Evolutionary conservation across 2,797 vertebrate species (phyloP).

Genomic region (Neosilurus mollespiculum): DNA sequence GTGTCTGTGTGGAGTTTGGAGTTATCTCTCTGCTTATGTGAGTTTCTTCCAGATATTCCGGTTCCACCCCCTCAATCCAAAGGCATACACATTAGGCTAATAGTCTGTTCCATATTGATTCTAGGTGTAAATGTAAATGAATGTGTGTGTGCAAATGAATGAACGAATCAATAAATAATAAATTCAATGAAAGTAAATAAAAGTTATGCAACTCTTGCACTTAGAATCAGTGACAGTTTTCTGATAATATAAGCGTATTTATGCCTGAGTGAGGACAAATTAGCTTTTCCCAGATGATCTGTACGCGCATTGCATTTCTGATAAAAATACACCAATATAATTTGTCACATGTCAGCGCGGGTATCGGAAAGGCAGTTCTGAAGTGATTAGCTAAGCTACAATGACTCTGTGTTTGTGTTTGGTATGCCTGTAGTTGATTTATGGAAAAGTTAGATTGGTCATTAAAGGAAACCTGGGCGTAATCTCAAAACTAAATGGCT

Average conservation of each 20-base stretch:
- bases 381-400: constrained; percentile 4
- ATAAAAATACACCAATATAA: constrained; percentile 20
- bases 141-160: no score
- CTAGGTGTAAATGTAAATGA: no score
- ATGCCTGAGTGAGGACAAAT: constrained; percentile 26
- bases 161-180: no score
- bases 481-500: constrained; percentile 17
- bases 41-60: no score
- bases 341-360: constrained; percentile 10
- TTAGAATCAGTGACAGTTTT: background rate
- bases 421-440: constrained; percentile 9
- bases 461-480: constrained; percentile 27
- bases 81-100: no score
- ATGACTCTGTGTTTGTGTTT: constrained; percentile 16
- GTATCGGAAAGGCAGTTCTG: background rate
- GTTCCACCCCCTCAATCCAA: no score
- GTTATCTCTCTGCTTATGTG: no score
- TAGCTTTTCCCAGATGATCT: constrained; percentile 17
- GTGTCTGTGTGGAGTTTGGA: no score
- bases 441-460: background rate
- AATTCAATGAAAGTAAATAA: background rate
- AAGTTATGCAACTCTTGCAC: background rate
- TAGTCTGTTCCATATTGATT: no score
- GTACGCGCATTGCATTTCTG: background rate
- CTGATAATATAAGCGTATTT: constrained; percentile 9